Percentiles rank a stretch among this genome's conserved stretches.
These are phyloP conservation scores for Misgurnus mizolepis DNA, from an alignment of 2,113 vertebrate genomes.

Conservation along the genomic window DNA sequence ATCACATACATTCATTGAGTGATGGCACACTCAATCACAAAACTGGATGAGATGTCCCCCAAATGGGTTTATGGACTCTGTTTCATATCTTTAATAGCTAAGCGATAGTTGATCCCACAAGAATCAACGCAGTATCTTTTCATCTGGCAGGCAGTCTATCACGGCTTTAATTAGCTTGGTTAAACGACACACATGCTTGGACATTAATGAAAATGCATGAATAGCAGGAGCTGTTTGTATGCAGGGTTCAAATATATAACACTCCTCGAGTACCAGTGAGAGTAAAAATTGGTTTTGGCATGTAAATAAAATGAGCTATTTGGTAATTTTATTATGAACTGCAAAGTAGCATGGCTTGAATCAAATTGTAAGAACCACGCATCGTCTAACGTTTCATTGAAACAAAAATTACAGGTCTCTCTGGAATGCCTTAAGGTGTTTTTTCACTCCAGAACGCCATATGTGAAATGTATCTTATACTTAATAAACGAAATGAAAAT, in stretches of 20 bases:
- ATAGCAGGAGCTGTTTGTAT: constrained; percentile 12
- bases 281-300: no score
- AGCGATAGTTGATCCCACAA: not conserved
- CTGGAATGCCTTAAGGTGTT: no score
- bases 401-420: no score
- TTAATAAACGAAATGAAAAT: no score
- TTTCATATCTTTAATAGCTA: not conserved
- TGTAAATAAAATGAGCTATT: no score
- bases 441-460: no score
- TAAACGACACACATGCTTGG: constrained; percentile 18
- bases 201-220: constrained; percentile 22
- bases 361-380: no score
- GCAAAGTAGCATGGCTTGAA: no score
- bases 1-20: constrained; percentile 29
- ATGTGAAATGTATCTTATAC: no score
- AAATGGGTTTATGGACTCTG: not conserved
- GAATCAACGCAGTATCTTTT: not conserved
- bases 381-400: no score
- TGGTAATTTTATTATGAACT: no score
- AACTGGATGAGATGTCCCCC: not conserved
- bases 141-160: not conserved
- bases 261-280: not conserved
- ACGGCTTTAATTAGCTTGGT: not conserved
- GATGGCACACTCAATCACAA: constrained; percentile 33
- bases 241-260: not conserved